Percentiles rank a stretch among this genome's conserved stretches.
Conservation (phyloP, 2,113 vertebrate species). For the Loxodonta africana region DNA sequence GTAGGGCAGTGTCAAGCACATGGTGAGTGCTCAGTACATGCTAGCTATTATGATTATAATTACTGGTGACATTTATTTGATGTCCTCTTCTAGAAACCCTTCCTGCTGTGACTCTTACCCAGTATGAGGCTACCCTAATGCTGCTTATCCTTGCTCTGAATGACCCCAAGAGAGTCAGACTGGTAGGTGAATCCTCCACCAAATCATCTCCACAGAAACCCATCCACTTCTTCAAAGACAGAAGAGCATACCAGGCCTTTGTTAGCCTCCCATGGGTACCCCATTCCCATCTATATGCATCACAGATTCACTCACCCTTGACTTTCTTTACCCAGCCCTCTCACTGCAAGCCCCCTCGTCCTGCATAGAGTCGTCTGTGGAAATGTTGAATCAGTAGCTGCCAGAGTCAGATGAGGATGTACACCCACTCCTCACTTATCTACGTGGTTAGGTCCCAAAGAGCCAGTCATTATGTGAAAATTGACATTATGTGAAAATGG, state of each 20-base stretch:
- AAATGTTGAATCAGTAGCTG: background rate
- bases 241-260: background rate
- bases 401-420: background rate
- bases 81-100: slow-evolving; percentile 21
- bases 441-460: too few relatives aligned
- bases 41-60: background rate
- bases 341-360: background rate
- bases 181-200: background rate
- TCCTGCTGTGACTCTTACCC: background rate
- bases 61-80: background rate
- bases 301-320: background rate
- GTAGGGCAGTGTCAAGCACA: background rate
- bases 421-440: too few relatives aligned
- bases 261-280: background rate
- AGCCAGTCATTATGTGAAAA: too few relatives aligned
- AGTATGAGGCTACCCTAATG: background rate
- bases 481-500: too few relatives aligned
- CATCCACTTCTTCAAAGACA: background rate
- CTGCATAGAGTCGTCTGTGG: background rate
- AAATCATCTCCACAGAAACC: slow-evolving; percentile 5
- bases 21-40: background rate
- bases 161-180: background rate
- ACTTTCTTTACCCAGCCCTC: background rate
- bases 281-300: background rate
- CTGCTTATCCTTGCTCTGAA: background rate